These are phyloP conservation scores for Carollia perspicillata DNA, from an alignment of 2,113 vertebrate species.

Conservation along the genomic window DNA sequence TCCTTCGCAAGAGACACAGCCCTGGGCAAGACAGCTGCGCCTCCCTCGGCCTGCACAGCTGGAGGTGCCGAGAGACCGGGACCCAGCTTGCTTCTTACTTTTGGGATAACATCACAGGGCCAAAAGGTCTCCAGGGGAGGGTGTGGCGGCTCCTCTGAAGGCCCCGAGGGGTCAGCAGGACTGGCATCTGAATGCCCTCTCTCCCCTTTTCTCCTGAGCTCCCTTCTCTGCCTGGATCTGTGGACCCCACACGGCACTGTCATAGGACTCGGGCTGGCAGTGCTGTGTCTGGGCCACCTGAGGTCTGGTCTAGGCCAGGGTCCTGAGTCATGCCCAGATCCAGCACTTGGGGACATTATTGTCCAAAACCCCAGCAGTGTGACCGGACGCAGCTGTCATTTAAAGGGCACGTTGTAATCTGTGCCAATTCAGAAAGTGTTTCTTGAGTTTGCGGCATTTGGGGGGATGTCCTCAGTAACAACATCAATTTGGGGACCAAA, in stretches of 20 bases:
- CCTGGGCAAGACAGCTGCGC: constrained; percentile 67
- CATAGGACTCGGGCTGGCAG: not conserved
- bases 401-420: not conserved
- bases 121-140: constrained; percentile 47
- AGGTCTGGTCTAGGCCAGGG: not conserved
- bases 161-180: not conserved
- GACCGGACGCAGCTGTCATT: not conserved
- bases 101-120: constrained; percentile 42
- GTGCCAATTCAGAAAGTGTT: not conserved
- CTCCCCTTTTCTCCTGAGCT: not conserved
- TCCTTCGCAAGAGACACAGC: constrained; percentile 65
- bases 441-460: not conserved
- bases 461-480: not conserved
- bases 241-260: not conserved
- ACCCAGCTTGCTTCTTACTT: constrained; percentile 38
- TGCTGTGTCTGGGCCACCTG: not conserved
- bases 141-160: not conserved
- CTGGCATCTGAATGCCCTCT: not conserved
- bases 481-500: not conserved
- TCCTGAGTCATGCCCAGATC: not conserved
- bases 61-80: constrained; percentile 50
- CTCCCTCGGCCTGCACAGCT: constrained; percentile 52
- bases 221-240: not conserved
- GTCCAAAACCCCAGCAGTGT: not conserved
- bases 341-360: fast-evolving